Evolutionary conservation across 2,113 vertebrate genomes (phyloP).

Genomic region (Thomomys bottae): DNA sequence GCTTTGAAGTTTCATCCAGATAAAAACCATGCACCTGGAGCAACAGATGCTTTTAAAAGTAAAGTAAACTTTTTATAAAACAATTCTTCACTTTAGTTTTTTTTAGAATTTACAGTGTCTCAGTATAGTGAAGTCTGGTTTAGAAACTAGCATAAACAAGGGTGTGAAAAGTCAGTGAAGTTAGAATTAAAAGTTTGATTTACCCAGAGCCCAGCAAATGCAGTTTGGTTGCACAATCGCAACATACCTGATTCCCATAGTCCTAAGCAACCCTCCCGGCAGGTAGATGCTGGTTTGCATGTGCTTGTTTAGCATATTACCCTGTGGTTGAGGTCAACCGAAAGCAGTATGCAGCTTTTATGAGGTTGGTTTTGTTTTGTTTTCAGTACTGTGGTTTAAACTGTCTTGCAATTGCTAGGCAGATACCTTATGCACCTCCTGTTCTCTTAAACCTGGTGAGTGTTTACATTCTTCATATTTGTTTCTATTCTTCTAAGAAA

Average conservation of each 20-base stretch:
- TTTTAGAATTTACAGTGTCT: conserved; percentile 40
- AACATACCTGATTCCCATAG: not conserved
- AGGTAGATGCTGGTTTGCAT: not conserved
- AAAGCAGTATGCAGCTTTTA: not conserved
- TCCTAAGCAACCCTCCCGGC: not conserved
- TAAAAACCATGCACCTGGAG: conserved; percentile 97
- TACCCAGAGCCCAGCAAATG: not conserved
- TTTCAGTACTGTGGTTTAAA: too few relatives aligned
- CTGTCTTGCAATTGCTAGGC: too few relatives aligned
- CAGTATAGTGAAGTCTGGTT: conserved; percentile 36
- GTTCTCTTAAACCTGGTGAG: conserved; percentile 23
- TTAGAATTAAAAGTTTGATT: not conserved
- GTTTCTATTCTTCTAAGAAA: conserved; percentile 32
- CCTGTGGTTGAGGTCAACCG: conserved; percentile 1
- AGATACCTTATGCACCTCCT: too few relatives aligned
- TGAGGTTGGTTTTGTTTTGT: not conserved
- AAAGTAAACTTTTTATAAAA: conserved; percentile 80
- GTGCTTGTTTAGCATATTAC: not conserved
- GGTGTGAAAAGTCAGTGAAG: not conserved
- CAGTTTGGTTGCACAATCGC: not conserved
- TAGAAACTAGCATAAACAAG: conserved; percentile 22
- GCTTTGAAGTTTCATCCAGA: conserved; percentile 99
- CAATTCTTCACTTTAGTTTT: conserved; percentile 16
- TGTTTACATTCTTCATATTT: conserved; percentile 16
- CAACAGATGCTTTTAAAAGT: conserved; percentile 99